Percentiles rank a stretch among this genome's conserved stretches.
Conservation (phyloP, 2,797 vertebrate species). For the Sebastes itinus region DNA sequence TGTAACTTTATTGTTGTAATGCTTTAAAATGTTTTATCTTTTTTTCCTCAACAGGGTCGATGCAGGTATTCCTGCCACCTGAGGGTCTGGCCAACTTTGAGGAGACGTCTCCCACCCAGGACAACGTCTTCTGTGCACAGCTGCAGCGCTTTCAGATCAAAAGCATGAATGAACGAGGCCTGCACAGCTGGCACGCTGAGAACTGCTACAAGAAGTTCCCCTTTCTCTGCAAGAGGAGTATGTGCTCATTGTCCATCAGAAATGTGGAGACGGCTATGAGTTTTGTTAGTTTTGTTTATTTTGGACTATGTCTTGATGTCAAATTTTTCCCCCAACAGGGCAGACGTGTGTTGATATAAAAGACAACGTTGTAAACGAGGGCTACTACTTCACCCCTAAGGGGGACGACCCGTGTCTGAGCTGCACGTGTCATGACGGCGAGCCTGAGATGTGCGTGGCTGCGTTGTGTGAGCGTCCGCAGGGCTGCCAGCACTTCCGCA, state of each 20-base stretch:
- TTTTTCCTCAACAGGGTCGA: constrained; percentile 81
- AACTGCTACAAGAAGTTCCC: constrained; percentile 97
- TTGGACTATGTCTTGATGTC: background rate
- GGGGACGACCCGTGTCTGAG: constrained; percentile 97
- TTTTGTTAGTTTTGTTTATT: background rate
- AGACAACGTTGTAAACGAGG: constrained; percentile 97
- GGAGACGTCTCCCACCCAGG: constrained; percentile 85
- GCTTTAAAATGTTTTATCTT: fast-evolving
- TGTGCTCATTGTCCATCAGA: constrained; percentile 40
- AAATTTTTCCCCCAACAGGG: constrained; percentile 74
- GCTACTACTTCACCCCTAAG: constrained; percentile 98
- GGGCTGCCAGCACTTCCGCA: constrained; percentile 94
- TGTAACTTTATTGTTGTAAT: background rate
- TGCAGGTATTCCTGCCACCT: constrained; percentile 94
- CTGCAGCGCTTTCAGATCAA: constrained; percentile 93
- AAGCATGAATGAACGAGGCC: constrained; percentile 89
- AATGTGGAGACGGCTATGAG: background rate
- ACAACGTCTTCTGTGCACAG: constrained; percentile 94
- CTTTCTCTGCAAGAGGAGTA: constrained; percentile 98
- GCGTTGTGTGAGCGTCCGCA: constrained; percentile 96
- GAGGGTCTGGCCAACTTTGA: constrained; percentile 85
- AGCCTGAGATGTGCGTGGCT: constrained; percentile 98
- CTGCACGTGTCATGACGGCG: constrained; percentile 96
- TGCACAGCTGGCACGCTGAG: constrained; percentile 97
- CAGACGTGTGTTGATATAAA: constrained; percentile 98